A percentile compares a stretch with the other conserved stretches of the same genome.
phyloP scores from a whole-genome alignment of 2,113 vertebrate genomes.

The Leucoraja erinaceus region DNA sequence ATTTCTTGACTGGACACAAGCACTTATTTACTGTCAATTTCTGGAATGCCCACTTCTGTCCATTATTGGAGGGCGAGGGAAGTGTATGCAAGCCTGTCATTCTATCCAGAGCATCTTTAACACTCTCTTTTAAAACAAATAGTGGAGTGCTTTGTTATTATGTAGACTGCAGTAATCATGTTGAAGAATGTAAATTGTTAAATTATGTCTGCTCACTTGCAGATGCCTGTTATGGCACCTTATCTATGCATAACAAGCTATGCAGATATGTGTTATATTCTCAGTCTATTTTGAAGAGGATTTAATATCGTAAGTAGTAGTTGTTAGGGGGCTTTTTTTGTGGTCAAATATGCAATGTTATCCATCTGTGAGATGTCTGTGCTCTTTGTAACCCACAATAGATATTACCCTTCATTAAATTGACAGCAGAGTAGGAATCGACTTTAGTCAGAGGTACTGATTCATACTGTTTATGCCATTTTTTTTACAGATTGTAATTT shows the following conservation, averaged over 20 bases:
- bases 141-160: background rate
- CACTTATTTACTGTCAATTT: background rate
- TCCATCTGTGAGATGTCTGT: background rate
- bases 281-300: background rate
- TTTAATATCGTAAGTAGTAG: background rate
- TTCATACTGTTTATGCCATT: background rate
- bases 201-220: background rate
- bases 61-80: background rate
- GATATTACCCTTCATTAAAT: background rate
- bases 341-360: background rate
- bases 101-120: background rate
- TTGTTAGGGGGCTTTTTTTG: background rate
- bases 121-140: background rate
- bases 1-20: background rate
- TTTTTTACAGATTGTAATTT: slow-evolving; percentile 57
- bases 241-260: background rate
- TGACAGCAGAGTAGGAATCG: background rate
- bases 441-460: background rate
- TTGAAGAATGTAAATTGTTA: background rate
- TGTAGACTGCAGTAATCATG: background rate
- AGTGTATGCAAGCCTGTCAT: background rate
- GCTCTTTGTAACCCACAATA: background rate
- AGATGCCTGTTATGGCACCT: background rate
- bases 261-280: background rate
- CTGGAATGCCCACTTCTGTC: background rate